Conservation (phyloP, 2,113 vertebrate species). For the Crotalus viridis region DNA sequence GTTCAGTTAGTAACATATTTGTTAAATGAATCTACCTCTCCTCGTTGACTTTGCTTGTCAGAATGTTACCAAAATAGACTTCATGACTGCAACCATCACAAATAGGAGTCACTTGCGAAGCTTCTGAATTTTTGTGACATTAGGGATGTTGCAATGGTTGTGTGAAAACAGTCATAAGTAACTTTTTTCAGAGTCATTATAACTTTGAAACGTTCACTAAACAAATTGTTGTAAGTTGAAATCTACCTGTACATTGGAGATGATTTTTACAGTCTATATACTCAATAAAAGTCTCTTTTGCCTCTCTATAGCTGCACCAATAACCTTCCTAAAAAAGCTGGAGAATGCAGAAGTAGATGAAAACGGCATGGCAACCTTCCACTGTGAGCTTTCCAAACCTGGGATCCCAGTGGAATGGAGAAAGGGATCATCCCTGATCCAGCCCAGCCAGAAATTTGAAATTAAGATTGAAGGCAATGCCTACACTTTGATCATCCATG, state of each 20-base stretch:
- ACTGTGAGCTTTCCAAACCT: slow-evolving; percentile 77
- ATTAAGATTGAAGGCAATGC: slow-evolving; percentile 69
- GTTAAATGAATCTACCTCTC: neutral
- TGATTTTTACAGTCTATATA: neutral
- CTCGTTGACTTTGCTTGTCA: neutral
- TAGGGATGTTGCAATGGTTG: neutral
- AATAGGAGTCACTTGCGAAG: neutral
- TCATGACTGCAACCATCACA: neutral
- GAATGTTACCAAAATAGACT: neutral
- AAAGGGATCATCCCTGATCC: slow-evolving; percentile 69
- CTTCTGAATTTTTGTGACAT: neutral
- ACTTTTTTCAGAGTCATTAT: neutral
- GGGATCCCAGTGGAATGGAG: slow-evolving; percentile 74
- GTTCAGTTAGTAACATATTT: neutral
- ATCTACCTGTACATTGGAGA: neutral
- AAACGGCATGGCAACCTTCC: slow-evolving; percentile 71
- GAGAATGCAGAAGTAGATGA: slow-evolving; percentile 66
- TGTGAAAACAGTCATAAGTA: neutral
- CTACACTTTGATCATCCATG: slow-evolving; percentile 71
- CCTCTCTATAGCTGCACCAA: slow-evolving; percentile 37
- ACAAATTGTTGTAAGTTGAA: neutral
- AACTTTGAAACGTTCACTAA: neutral
- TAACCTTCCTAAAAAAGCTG: slow-evolving; percentile 51
- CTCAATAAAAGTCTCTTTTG: neutral
- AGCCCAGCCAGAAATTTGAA: slow-evolving; percentile 73